Evolutionary conservation across 2,113 vertebrate genomes (phyloP), one percentile per base, ranked within the genome.

Genomic region (Acrocephalus kingi): DNA sequence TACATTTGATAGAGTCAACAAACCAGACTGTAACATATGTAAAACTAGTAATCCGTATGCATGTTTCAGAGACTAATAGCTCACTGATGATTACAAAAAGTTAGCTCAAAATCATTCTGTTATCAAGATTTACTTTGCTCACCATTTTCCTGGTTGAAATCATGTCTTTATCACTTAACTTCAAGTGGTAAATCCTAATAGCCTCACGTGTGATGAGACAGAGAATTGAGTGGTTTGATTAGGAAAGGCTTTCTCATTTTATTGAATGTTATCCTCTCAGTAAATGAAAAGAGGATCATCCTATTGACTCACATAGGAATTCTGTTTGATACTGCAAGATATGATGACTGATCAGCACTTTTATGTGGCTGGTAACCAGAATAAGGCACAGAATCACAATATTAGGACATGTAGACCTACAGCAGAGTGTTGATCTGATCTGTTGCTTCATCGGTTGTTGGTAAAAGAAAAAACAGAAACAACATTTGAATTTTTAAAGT

Each of bases 1-100:
- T 96, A 79, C 35, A 41, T 96, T 95, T 87, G 71, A 90, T 28
- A 89, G 79, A 95, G 83, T 88, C 85, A 96, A 94, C 80, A 96
- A 93, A 92, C 39, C 39, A 87, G 80, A 13, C 39, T 92, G 30
- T 75, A 81, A 45, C 88, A 72, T 87, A 95, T 91, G 91, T 87
- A 88, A 84, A 92, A 73, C 54, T 82, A 71, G 72, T 77, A 91
- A 92, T 81, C 30, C 0, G 0, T 63, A 79, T 64, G 28, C 23
- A 33, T 62, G 21, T 84, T 94, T 93, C 64, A 80, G 67, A 87
- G 59, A 54, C 9, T 58, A 74, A 55, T 68, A 41, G 12, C 28
- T 78, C 39, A 52, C 14, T 62, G 51, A 24, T 76, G 30, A n/a
- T 61, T 87, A 45, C 4, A 61, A 87, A 43, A 89, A 77, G n/a